phyloP scores from a whole-genome alignment of 2,888 invertebrate genomes.

The Morpho helenor region DNA sequence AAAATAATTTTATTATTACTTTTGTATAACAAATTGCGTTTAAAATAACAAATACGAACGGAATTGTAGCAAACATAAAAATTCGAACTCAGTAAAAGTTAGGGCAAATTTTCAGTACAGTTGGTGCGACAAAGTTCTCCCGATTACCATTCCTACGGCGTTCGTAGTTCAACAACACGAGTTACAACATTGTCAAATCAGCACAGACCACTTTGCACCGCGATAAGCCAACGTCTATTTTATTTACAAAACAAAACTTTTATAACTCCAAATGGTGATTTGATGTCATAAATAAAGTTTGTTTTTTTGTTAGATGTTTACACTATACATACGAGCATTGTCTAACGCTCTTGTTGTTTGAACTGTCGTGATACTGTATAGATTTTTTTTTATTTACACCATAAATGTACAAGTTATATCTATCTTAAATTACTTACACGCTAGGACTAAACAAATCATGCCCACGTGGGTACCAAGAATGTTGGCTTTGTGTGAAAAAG shows the following conservation, averaged over 20 bases:
- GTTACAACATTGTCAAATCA: conserved; percentile 27
- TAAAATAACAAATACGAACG: neutral
- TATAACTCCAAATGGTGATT: conserved; percentile 9
- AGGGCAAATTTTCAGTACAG: conserved; percentile 28
- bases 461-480: no score
- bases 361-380: no score
- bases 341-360: no score
- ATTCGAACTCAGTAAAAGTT: conserved; percentile 27
- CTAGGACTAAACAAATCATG: no score
- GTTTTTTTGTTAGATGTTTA: neutral
- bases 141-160: conserved; percentile 30
- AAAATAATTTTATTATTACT: no score
- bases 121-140: conserved; percentile 30
- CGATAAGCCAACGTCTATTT: conserved; percentile 4
- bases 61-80: neutral
- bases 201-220: conserved; percentile 5
- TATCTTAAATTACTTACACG: no score
- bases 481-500: no score
- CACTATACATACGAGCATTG: neutral
- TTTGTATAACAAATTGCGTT: no score
- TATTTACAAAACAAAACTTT: conserved; percentile 12
- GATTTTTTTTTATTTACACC: no score
- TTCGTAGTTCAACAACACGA: conserved; percentile 22
- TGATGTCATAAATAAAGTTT: conserved; percentile 9
- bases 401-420: no score